Base-by-base conservation (phyloP, 1,140 invertebrate species). In the Drosophila parvula region DNA sequence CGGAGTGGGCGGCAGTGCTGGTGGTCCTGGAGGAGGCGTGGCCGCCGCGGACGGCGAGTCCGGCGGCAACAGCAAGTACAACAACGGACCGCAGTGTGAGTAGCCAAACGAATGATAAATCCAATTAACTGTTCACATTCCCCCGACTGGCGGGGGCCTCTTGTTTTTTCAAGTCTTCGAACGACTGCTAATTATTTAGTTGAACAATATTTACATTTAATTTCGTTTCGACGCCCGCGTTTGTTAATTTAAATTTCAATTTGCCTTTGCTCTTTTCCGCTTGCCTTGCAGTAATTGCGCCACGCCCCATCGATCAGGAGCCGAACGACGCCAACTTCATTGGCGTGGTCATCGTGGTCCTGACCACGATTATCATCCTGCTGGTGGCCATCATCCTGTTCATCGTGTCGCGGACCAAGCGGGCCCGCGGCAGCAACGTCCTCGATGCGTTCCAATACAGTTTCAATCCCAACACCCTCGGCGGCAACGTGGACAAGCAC, bases 331-430 rank as follows among this genome's bases (percentile, higher is more conserved):
- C 94, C 88, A 92, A 94, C 82, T 93, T 95, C 84, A 96, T 96
- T 82, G 96, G 95, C 28, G 93, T 96, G 78, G 94, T 96, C 63
- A 96, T 97, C 81, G 96, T 96, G 32, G 94, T 95, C 40, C 93
- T 97, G 77, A 95, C 95, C 16, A 95, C 95, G n/a, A 95, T 96
- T 69, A 96, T 96, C 76, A 92, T 96, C 9, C 92, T 96, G 61
- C 93, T 96, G 27, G 92, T 95, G 30, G 94, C 94, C 18, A 94
- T 95, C 38, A 96, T 96, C 79, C 93, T 95, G 60, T 95, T 96
- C 83, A 95, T 96, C 77, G 94, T 96, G 51, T 94, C 95, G 63
- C 93, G 95, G 45, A 95, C 95, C 78, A 94, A 95, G 73, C 93
- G 95, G 62, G 90, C 88, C 38, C 94, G 95, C 78, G 94, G 93